These are phyloP conservation scores for Ganaspis sp. DNA, from an alignment of 1,140 invertebrate species.

Conservation along the genomic window DNA sequence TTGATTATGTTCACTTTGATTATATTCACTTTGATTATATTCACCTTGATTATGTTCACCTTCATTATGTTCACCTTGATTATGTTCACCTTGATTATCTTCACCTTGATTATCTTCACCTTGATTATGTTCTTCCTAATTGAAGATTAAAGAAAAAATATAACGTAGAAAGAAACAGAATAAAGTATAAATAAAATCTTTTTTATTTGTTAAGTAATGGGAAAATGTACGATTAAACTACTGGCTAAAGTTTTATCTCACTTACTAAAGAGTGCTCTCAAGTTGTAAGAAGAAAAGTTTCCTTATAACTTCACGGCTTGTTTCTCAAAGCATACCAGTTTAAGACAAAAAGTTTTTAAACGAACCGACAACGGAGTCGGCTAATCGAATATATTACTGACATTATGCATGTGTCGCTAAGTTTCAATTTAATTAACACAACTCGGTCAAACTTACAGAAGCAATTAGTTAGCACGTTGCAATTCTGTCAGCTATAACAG, in stretches of 20 bases:
- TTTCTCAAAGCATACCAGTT: conserved; percentile 16
- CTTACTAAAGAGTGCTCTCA: conserved; percentile 25
- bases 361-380: neutral
- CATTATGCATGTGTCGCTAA: conserved; percentile 3
- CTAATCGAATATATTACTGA: conserved; percentile 27
- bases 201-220: neutral
- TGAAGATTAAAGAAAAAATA: no score
- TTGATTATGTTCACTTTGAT: no score
- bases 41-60: no score
- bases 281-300: conserved; percentile 27
- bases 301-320: conserved; percentile 27
- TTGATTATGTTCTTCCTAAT: no score
- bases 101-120: no score
- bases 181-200: neutral
- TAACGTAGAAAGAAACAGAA: no score
- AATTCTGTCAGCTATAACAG: neutral
- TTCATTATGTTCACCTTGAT: no score
- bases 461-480: neutral
- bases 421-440: conserved; percentile 11
- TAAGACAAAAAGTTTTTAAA: conserved; percentile 26
- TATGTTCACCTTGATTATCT: no score
- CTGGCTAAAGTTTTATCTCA: conserved; percentile 18
- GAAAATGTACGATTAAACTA: conserved; percentile 19
- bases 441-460: neutral
- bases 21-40: no score